Conservation (phyloP, 92 coral and sea anemone genomes). For the Palythoa caribaeorum region DNA sequence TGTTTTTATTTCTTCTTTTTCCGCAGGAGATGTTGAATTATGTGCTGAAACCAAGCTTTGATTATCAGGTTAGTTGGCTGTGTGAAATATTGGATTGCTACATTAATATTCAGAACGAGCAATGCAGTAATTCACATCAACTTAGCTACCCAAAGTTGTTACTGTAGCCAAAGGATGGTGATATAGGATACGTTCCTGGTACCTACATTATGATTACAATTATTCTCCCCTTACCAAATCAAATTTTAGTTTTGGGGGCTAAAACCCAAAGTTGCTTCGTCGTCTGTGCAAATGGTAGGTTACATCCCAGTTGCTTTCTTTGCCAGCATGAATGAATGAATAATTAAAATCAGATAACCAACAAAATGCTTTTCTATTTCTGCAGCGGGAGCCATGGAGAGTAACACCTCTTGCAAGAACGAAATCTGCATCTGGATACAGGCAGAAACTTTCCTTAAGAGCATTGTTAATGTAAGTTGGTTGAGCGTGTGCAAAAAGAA, state of each 20-base stretch:
- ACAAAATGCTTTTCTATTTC: neutral
- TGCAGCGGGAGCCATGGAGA: conserved; percentile 24
- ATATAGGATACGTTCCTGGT: too few species aligned
- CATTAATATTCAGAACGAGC: too few species aligned
- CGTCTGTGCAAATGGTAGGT: too few species aligned
- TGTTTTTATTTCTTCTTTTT: neutral
- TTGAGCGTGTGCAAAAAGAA: neutral
- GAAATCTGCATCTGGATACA: neutral
- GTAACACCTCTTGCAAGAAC: neutral
- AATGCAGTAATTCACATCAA: too few species aligned
- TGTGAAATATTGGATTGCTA: neutral
- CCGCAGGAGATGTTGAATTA: conserved; percentile 29
- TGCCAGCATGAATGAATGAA: too few species aligned
- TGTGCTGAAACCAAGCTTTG: conserved; percentile 19
- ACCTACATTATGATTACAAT: too few species aligned
- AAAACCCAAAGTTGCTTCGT: too few species aligned
- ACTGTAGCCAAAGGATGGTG: too few species aligned
- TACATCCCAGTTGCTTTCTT: neutral
- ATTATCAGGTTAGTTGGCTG: conserved; percentile 8
- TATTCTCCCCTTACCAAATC: too few species aligned
- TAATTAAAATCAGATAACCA: too few species aligned
- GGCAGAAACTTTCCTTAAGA: neutral
- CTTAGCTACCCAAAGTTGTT: too few species aligned
- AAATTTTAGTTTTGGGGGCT: too few species aligned
- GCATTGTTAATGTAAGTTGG: neutral